Percentiles rank a stretch among this genome's conserved stretches.
Evolutionary conservation across 92 coral and sea anemone species (phyloP).

Genomic region (Epizoanthus scotinus): DNA sequence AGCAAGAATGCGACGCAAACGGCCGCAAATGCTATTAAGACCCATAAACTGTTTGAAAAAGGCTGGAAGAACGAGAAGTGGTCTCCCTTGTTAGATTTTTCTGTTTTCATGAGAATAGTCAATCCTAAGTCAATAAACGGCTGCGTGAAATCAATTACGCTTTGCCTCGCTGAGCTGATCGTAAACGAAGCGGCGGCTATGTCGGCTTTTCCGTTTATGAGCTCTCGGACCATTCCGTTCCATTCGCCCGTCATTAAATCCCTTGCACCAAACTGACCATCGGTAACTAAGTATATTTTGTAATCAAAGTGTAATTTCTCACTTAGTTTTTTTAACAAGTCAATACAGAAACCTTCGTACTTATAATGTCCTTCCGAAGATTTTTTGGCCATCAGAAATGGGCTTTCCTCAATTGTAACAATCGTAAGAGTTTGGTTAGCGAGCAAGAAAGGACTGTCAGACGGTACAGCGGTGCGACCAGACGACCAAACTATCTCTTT

Average conservation of each 20-base stretch:
- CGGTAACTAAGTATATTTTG: slow-evolving; percentile 72
- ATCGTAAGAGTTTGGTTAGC: slow-evolving; percentile 72
- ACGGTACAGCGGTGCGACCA: slow-evolving; percentile 58
- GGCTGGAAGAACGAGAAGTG: slow-evolving; percentile 73
- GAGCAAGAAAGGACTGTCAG: slow-evolving; percentile 54
- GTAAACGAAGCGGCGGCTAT: slow-evolving; percentile 85
- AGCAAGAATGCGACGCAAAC: slow-evolving; percentile 69
- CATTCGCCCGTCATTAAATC: slow-evolving; percentile 75
- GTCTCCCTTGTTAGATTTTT: slow-evolving; percentile 47
- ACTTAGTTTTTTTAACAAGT: slow-evolving; percentile 63
- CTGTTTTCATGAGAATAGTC: slow-evolving; percentile 65
- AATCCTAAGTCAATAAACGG: slow-evolving; percentile 85
- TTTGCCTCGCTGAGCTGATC: slow-evolving; percentile 81
- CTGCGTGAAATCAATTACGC: slow-evolving; percentile 79
- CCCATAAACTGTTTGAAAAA: slow-evolving; percentile 70
- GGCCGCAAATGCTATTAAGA: slow-evolving; percentile 63
- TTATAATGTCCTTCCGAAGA: slow-evolving; percentile 37
- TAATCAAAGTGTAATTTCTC: slow-evolving; percentile 71
- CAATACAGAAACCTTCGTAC: slow-evolving; percentile 82
- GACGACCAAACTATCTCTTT: slow-evolving; percentile 88
- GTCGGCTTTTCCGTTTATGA: slow-evolving; percentile 76
- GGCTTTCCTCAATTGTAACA: slow-evolving; percentile 79
- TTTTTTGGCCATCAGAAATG: slow-evolving; percentile 58
- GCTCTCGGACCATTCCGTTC: slow-evolving; percentile 90
- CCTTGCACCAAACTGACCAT: slow-evolving; percentile 69